Conservation (phyloP, 2,113 vertebrate genomes). For the Bubo scandiacus region DNA sequence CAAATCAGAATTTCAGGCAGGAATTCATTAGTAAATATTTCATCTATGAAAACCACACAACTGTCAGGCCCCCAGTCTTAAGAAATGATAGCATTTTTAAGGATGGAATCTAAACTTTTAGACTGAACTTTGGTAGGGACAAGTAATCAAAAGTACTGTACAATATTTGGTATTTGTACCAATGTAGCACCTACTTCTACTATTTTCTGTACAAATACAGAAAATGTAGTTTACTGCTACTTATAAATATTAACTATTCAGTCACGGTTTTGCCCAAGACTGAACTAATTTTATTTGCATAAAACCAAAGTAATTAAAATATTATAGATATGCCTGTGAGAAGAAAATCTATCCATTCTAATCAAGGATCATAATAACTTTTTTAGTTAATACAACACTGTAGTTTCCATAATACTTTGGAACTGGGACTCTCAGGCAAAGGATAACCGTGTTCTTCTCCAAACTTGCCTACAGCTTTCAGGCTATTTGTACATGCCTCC, state of each 20-base stretch:
- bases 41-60: background rate
- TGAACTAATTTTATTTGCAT: background rate
- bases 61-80: background rate
- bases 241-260: background rate
- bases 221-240: background rate
- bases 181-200: background rate
- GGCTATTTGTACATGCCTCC: background rate
- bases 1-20: background rate
- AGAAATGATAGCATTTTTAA: background rate
- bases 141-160: background rate
- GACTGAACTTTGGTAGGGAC: background rate
- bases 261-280: background rate
- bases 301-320: background rate
- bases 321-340: background rate
- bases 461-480: background rate
- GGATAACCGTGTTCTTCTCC: background rate
- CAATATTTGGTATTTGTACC: accelerated
- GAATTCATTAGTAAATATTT: background rate
- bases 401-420: accelerated
- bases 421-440: background rate
- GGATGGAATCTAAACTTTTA: background rate
- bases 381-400: background rate
- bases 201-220: background rate
- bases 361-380: background rate
- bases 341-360: background rate